Evolutionary conservation across 2,888 invertebrate species (phyloP), one percentile per base, ranked within the genome.

Genomic region (Orthonychiurus folsomi): DNA sequence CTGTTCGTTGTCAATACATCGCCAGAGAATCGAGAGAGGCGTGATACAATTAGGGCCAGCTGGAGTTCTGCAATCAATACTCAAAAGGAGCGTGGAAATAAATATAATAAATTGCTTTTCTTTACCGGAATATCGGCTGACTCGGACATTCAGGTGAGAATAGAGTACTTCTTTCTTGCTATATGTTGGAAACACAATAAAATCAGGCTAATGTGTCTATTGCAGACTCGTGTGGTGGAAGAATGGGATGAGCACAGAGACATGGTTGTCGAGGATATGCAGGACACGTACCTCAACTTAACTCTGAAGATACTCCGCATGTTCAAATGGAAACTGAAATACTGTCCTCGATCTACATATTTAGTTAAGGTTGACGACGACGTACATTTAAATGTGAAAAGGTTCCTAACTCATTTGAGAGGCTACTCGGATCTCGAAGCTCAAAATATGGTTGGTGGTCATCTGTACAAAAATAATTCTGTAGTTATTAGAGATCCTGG

Each of bases 281-380:
- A 48, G 3, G 73, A 73, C 55, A 52, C 66, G 3, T 73, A 73
- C 59, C 60, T 70, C 12, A 70, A 72, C 54, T 63, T 73, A 18
- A 73, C 73, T 1, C 50, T 70, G 50, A 73, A 73, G 53, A 69
- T 71, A 3, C 56, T 73, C 15, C 55, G 69, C 56, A 68, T 70
- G 68, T 64, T 73, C 60, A 72, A 73, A 54, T 73, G 71, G 71
- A 61, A 61, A 9, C 48, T 57, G 1, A 58, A 59, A 18, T 63
- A 66, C 58, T 70, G 70, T 62, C 63, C 62, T 2, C 26, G 56
- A n/a, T 66, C 69, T 3, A 58, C 64, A 20, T 75, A 66, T 59
- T 60, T 75, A 3, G 64, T 75, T 26, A 75, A 75, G 64, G 72
- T 74, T 5, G 76, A 76, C 59, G 76, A 75, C 61, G 76, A 76